Evolutionary conservation across 2,113 vertebrate genomes (phyloP).

Genomic region (Tachycineta bicolor): DNA sequence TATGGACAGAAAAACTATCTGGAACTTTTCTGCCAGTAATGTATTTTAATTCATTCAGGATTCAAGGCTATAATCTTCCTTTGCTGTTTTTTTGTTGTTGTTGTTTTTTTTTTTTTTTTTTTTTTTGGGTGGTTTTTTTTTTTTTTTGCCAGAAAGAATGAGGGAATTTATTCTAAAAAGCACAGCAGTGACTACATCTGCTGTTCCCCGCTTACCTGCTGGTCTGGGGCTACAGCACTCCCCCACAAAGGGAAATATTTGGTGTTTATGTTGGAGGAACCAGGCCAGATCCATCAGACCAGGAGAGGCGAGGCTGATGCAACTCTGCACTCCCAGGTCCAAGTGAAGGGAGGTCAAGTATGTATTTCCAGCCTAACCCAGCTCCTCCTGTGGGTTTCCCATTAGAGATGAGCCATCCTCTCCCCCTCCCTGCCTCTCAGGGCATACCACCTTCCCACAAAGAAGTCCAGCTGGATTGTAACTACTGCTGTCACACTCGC

Average conservation of each 20-base stretch:
- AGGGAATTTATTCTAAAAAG: background rate
- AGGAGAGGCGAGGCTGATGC: background rate
- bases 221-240: background rate
- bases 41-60: background rate
- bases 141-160: background rate
- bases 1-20: background rate
- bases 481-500: accelerated
- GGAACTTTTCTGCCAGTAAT: background rate
- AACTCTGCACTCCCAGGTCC: background rate
- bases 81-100: background rate
- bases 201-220: background rate
- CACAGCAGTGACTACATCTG: background rate
- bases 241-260: background rate
- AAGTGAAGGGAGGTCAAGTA: background rate
- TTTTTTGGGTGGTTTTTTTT: too few species aligned
- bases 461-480: background rate
- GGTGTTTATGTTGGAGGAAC: background rate
- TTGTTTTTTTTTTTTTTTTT: too few species aligned
- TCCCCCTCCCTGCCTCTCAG: background rate
- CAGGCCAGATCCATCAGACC: background rate
- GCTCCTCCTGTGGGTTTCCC: background rate
- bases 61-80: background rate
- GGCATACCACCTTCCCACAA: background rate
- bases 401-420: too few species aligned
- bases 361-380: background rate